phyloP scores from a whole-genome alignment of 2,797 vertebrate species.

The Knipowitschia caucasica region DNA sequence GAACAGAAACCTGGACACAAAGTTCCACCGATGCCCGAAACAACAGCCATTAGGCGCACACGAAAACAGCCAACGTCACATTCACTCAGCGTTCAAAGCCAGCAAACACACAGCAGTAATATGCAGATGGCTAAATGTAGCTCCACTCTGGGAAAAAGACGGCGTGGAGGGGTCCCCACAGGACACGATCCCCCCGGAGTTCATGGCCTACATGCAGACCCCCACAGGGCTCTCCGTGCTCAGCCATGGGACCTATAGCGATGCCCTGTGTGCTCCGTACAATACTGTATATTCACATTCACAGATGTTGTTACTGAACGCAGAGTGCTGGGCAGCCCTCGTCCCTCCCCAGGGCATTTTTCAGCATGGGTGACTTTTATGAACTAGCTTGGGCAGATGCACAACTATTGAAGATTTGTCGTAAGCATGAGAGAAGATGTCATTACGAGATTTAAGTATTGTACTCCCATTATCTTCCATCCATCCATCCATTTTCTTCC shows the following conservation, averaged over 20 bases:
- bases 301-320: conserved; percentile 18
- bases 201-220: conserved; percentile 62
- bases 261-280: conserved; percentile 23
- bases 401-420: conserved; percentile 36
- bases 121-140: not conserved
- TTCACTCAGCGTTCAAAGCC: conserved; percentile 18
- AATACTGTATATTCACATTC: not conserved
- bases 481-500: too few species aligned
- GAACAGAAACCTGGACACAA: conserved; percentile 6
- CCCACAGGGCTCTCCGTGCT: conserved; percentile 63
- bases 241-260: conserved; percentile 58
- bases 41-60: conserved; percentile 2
- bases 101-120: not conserved
- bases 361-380: conserved; percentile 31
- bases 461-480: not conserved
- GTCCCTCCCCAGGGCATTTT: conserved; percentile 42
- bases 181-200: conserved; percentile 26
- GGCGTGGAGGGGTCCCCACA: conserved; percentile 34
- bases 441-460: conserved; percentile 47
- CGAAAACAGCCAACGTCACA: conserved; percentile 23
- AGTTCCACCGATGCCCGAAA: conserved; percentile 20
- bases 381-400: conserved; percentile 43
- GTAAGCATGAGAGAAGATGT: not conserved
- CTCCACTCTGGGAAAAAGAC: conserved; percentile 27
- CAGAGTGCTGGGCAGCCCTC: conserved; percentile 5